Base-by-base conservation (phyloP, 2,888 invertebrate genomes). In the Drosophila tanythrix region DNA sequence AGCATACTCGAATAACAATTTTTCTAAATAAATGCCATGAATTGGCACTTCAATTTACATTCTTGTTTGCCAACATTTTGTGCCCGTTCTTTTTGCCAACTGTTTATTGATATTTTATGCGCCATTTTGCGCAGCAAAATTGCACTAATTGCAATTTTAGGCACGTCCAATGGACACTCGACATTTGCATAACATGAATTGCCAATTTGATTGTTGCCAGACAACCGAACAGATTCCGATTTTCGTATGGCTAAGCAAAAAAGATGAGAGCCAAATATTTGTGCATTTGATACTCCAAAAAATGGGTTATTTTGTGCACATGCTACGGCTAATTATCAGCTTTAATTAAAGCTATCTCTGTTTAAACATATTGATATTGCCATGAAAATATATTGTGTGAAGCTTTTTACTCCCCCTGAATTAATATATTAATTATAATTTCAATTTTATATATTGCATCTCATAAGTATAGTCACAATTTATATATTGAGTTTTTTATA, bases 101-200 rank as follows among this genome's bases (percentile, higher is more conserved):
- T 90, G 87, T 90, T 85, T 90, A 90, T 86, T 90, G 90, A 88
- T 85, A 86, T 90, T 85, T 88, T 77, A 88, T 90, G 72, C 70
- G 74, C 74, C 78, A 77, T 74, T 77, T 89, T 72, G 63, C 29
- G 59, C 63, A 70, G 61, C 83, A 70, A 78, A 72, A 76, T 79
- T 79, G 79, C 74, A 80, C 89, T 84, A 84, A 88, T 84, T 84
- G 84, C 89, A 67, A 84, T 90, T 84, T 84, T 85, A 79, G 88
- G 72, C 84, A 84, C 90, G 88, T 84, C 50, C 83, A 68, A 59
- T 62, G 68, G 46, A 48, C 67, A 65, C 81, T 79, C 75, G 60
- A 70, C 70, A 88, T 90, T 84, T 88, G 83, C 81, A 90, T 88
- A 82, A 86, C 89, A 86, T 57, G 77, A 73, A 76, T 83, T 81